Base-by-base conservation (phyloP, 1,140 invertebrate species). In the Melitaea cinxia region DNA sequence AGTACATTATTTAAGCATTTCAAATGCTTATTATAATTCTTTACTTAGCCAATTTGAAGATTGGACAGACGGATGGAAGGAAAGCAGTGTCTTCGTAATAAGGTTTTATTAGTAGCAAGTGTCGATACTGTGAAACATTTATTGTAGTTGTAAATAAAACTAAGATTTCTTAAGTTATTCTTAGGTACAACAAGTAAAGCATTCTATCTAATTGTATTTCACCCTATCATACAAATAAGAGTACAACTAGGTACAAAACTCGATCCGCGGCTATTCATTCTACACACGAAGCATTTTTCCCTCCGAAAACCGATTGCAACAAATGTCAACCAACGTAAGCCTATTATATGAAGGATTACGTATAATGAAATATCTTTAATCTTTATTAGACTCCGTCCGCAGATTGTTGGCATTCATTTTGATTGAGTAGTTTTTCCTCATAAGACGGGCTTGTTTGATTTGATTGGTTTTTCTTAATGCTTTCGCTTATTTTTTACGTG, bases 321-420 rank as follows among this genome's bases (percentile, higher is more conserved):
- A 89, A 89, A 89, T 89, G 86, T 89, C 84, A 87, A 77, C 76
- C 65, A 49, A 54, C 65, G 49, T 85, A 87, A 89, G 83, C 86
- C 84, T 87, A 87, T 87, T 89, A 89, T 75, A 62, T 72, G 61
- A 64, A 50, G 86, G 86, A 87, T 89, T 89, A 87, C 76, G 66
- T 52, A 85, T 89, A 89, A 89, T 89, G 86, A 86, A 89, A 89
- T 89, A 89, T 85, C 79, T 87, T 87, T 89, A 89, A 87, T 89
- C 84, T 89, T 79, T 85, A 85, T 87, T 82, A 86, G 78, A 78
- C 73, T 73, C 66, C 58, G 71, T 61, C 67, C 56, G 68, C 75
- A 78, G 73, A 79, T 82, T 78, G 71, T 77, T 70, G 66, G 58
- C 56, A 14, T 37, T 37, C 70, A 19, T 17, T 73, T 73, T 72